Conservation (phyloP, 92 coral and sea anemone species). For the Zoanthus sociatus region DNA sequence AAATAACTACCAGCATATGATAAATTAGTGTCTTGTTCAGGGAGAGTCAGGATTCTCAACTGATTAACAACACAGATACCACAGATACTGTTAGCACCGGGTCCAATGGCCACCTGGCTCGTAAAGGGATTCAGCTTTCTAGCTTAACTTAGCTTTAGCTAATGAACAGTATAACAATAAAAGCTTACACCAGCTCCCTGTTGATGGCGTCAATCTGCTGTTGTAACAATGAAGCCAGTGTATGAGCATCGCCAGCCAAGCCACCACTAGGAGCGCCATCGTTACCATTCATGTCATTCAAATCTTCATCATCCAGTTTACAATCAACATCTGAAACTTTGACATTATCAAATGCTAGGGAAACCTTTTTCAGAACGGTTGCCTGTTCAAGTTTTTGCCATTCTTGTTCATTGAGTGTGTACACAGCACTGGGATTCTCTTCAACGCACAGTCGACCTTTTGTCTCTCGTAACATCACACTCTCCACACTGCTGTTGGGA, state of each 20-base stretch:
- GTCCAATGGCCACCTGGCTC: too few relatives aligned
- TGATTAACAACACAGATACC: too few relatives aligned
- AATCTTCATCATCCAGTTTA: conserved; percentile 65
- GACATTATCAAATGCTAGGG: conserved; percentile 88
- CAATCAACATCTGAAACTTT: conserved; percentile 69
- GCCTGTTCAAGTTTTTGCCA: conserved; percentile 99
- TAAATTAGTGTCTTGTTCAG: too few relatives aligned
- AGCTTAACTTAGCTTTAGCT: too few relatives aligned
- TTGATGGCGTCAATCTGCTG: conserved; percentile 97
- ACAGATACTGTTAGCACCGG: too few relatives aligned
- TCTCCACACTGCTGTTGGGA: conserved; percentile 33
- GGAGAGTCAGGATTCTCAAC: too few relatives aligned
- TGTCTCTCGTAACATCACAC: conserved; percentile 76
- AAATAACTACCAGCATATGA: too few relatives aligned
- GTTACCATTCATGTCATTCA: conserved; percentile 64
- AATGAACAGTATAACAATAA: background rate
- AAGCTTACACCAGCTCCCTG: conserved; percentile 68
- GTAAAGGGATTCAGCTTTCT: too few relatives aligned
- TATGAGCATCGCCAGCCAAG: conserved; percentile 90
- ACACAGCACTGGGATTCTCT: conserved; percentile 89
- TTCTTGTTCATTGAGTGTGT: conserved; percentile 96
- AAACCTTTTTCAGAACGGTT: conserved; percentile 85
- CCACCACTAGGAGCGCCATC: conserved; percentile 57
- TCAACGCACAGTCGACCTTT: conserved; percentile 88
- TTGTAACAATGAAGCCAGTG: conserved; percentile 88